phyloP scores from a whole-genome alignment of 2,797 vertebrate genomes.

The Onychomys leucogaster region DNA sequence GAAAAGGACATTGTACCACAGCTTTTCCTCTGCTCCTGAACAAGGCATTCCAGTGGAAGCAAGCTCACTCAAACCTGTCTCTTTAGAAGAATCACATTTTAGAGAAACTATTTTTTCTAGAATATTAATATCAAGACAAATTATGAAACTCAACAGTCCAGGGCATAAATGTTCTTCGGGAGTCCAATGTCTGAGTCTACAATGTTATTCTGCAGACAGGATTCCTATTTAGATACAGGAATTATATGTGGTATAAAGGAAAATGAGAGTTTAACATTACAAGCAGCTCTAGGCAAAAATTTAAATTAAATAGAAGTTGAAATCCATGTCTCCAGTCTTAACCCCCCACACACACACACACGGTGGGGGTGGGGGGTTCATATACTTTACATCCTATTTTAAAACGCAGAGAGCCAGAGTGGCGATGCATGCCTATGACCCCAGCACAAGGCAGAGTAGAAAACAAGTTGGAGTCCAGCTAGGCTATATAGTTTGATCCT shows the following conservation, averaged over 20 bases:
- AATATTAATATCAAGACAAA: conserved; percentile 2
- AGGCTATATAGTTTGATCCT: not conserved
- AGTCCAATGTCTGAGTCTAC: not conserved
- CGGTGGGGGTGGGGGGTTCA: not conserved
- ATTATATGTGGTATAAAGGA: not conserved
- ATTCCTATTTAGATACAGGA: conserved; percentile 18
- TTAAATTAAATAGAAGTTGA: not conserved
- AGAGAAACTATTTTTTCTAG: not conserved
- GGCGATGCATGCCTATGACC: not conserved
- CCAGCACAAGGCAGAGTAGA: not conserved
- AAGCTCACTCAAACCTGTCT: not conserved
- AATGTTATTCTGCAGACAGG: conserved; percentile 38
- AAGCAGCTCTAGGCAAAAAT: conserved; percentile 38
- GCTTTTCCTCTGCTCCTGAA: conserved; percentile 16
- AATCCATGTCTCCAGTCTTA: not conserved
- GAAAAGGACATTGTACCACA: conserved; percentile 50
- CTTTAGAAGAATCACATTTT: conserved; percentile 15
- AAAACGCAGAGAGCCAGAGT: not conserved
- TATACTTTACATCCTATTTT: not conserved
- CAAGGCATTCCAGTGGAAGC: not conserved
- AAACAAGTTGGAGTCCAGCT: not conserved
- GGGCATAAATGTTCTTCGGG: conserved; percentile 44
- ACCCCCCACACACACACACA: too few species aligned
- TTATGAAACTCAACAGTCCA: conserved; percentile 8
- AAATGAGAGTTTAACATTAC: conserved; percentile 44